Evolutionary conservation across 1,140 invertebrate species (phyloP).

Genomic region (Megalonaias nervosa): DNA sequence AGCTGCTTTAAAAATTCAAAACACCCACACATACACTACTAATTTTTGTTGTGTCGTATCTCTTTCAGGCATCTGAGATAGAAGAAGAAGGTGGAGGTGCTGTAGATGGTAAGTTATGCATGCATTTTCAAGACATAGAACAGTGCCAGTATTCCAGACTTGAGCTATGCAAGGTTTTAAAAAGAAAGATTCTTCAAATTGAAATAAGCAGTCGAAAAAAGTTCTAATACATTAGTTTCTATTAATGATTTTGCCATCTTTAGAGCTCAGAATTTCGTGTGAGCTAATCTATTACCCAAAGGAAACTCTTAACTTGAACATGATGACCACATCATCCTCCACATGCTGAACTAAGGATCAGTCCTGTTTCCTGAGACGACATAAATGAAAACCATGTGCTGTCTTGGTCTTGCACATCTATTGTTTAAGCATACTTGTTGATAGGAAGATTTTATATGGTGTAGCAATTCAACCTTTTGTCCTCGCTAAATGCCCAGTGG

Average conservation of each 20-base stretch:
- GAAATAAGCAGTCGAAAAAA: background rate
- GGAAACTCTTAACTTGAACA: too few species aligned
- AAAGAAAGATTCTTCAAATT: background rate
- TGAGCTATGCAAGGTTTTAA: background rate
- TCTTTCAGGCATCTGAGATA: constrained; percentile 66
- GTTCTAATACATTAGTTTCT: background rate
- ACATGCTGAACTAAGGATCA: too few species aligned
- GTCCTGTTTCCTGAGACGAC: too few species aligned
- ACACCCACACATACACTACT: background rate
- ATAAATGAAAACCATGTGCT: too few species aligned
- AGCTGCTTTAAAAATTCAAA: background rate
- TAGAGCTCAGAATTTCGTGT: background rate
- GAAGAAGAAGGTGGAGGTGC: constrained; percentile 67
- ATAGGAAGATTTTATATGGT: too few species aligned
- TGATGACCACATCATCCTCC: too few species aligned
- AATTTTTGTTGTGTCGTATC: constrained; percentile 17
- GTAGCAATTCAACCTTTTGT: too few species aligned
- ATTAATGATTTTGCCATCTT: background rate
- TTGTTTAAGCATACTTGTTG: too few species aligned
- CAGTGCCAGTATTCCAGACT: background rate
- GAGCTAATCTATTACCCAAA: too few species aligned
- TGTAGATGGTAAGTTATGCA: constrained; percentile 47
- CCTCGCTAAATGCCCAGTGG: too few species aligned
- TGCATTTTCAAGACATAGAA: background rate
- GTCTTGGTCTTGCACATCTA: too few species aligned